Base-by-base conservation (phyloP, 2,113 vertebrate genomes). In the Brachirus orientalis region DNA sequence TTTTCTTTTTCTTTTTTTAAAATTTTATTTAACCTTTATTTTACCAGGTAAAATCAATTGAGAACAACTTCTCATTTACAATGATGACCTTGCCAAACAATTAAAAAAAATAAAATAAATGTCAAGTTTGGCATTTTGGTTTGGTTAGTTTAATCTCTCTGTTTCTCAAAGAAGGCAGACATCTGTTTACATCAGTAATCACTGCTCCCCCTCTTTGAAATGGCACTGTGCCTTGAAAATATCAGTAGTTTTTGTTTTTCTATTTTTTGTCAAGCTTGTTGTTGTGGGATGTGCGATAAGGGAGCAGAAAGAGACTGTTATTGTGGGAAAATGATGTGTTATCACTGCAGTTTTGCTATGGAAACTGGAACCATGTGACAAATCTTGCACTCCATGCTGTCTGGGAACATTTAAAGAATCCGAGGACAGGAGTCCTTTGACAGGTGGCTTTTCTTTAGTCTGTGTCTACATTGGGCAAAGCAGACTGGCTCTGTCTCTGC, bases 401-500 rank as follows among this genome's bases (percentile, higher is more conserved):
- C 55, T 46, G 57, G 58, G 55, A 57, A 63, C 36, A 20, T 61
- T 66, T 79, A 50, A 63, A 17, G 33, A 64, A 56, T 55, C 45
- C 41, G 57, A 67, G 75, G 56, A 77, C 52, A 37, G 12, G 12
- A 43, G 50, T 59, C 45, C 35, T 72, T 38, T 10, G 11, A 36
- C 37, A 51, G 46, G 47, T 75, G 47, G 59, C 45, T 61, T 80
- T 16, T 85, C 28, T 67, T 65, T 54, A 43, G 73, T 66, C 28
- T 70, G 41, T 35, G 58, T 70, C 69, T 28, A 28, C 28, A 28
- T 6, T 28, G 28, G 28, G 28, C 28, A 28, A 69, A 72, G 67
- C 80, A 50, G 67, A 51, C 66, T 61, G 63, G 71, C 68, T 61
- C 54, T 54, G 46, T 68, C 72, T 65, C 63, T 43, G 78, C 80